phyloP scores from a whole-genome alignment of 2,888 invertebrate genomes.

The Augiades crinisus region DNA sequence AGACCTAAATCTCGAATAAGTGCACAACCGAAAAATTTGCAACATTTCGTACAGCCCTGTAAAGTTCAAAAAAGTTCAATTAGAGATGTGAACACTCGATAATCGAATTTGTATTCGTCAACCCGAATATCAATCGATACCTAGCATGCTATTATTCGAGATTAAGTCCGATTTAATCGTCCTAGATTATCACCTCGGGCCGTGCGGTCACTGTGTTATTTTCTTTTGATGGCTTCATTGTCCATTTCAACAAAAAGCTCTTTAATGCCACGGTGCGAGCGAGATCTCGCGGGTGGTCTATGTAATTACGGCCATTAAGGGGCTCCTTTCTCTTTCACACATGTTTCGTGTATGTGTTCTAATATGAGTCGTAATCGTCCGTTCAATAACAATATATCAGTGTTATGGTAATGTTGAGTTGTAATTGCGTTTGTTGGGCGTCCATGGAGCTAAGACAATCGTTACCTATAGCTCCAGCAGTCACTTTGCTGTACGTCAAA shows the following conservation, averaged over 20 bases:
- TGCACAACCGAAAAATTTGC: too few relatives aligned
- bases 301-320: conserved; percentile 60
- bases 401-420: conserved; percentile 19
- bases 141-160: conserved; percentile 8
- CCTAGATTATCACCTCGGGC: conserved; percentile 24
- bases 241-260: conserved; percentile 59
- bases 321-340: conserved; percentile 47
- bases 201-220: conserved; percentile 34
- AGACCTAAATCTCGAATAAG: too few relatives aligned
- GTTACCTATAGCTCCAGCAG: conserved; percentile 6
- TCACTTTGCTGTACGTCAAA: conserved; percentile 15
- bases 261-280: conserved; percentile 49
- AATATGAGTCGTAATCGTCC: conserved; percentile 8
- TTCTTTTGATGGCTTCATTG: conserved; percentile 70
- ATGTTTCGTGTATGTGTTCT: conserved; percentile 3
- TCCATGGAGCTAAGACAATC: conserved; percentile 3
- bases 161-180: conserved; percentile 14
- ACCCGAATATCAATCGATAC: conserved; percentile 15
- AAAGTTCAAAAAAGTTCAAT: too few relatives aligned
- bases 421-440: conserved; percentile 22
- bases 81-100: background rate
- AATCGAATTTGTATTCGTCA: background rate
- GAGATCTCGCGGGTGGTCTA: conserved; percentile 67
- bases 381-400: conserved; percentile 22
- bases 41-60: too few relatives aligned